A percentile compares a stretch with the other conserved stretches of the same genome.
phyloP scores from a whole-genome alignment of 2,113 vertebrate genomes.

The Variabilichromis moorii region DNA sequence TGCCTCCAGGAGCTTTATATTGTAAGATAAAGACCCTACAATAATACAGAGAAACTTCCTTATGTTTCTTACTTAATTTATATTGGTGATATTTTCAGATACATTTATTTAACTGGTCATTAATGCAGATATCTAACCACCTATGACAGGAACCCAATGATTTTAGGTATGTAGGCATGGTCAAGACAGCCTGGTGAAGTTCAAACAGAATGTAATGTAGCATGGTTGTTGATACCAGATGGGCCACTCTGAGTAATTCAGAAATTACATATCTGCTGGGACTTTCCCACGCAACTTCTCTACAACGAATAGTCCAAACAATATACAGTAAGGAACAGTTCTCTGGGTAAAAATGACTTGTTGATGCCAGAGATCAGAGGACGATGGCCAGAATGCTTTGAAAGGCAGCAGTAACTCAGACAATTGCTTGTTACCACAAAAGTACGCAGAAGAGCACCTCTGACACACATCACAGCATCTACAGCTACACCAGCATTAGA shows the following conservation, averaged over 20 bases:
- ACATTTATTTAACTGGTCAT: neutral
- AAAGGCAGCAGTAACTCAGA: neutral
- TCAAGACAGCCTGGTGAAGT: neutral
- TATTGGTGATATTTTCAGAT: neutral
- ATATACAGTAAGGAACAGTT: neutral
- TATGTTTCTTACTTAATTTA: neutral
- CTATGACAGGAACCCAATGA: neutral
- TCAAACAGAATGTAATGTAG: neutral
- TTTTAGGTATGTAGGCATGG: neutral
- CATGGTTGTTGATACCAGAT: neutral
- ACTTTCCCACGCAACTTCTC: neutral
- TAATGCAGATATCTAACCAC: neutral
- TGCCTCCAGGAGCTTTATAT: neutral
- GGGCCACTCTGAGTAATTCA: neutral
- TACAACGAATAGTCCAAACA: neutral
- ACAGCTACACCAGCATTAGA: neutral
- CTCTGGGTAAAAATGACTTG: neutral
- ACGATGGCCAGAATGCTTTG: neutral
- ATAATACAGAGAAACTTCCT: neutral
- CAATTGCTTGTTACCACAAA: neutral
- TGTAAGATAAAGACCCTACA: neutral
- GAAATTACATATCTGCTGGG: neutral
- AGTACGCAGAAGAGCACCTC: neutral
- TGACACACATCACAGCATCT: neutral
- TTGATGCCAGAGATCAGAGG: neutral